These are phyloP conservation scores for Emydoidea blandingii DNA, from an alignment of 2,797 vertebrate species.

Conservation along the genomic window DNA sequence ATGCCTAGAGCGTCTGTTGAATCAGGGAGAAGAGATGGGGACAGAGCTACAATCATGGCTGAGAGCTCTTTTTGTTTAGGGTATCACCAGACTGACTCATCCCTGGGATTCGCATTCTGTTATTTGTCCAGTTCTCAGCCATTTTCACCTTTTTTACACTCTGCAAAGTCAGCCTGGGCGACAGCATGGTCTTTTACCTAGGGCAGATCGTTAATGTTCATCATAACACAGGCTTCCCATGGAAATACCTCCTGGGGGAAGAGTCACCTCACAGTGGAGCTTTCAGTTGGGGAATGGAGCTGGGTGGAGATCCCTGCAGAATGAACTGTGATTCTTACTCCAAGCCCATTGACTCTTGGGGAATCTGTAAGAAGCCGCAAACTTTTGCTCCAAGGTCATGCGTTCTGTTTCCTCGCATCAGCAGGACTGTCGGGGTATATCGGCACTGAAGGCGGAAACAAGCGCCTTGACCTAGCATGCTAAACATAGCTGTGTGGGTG, in stretches of 20 bases:
- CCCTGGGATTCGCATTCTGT: neutral
- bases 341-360: neutral
- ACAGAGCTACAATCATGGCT: neutral
- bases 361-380: neutral
- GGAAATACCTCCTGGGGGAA: neutral
- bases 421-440: neutral
- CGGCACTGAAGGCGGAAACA: neutral
- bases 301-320: neutral
- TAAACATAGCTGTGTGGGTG: neutral
- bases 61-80: neutral
- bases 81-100: neutral
- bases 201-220: neutral
- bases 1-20: neutral
- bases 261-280: neutral
- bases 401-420: neutral
- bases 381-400: neutral
- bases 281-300: fast-evolving
- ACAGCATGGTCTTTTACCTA: neutral
- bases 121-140: neutral
- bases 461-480: neutral
- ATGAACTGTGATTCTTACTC: neutral
- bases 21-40: neutral
- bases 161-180: neutral
- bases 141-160: neutral
- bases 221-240: neutral